Conservation (phyloP, 92 coral and sea anemone genomes). For the Parazoanthus swiftii region DNA sequence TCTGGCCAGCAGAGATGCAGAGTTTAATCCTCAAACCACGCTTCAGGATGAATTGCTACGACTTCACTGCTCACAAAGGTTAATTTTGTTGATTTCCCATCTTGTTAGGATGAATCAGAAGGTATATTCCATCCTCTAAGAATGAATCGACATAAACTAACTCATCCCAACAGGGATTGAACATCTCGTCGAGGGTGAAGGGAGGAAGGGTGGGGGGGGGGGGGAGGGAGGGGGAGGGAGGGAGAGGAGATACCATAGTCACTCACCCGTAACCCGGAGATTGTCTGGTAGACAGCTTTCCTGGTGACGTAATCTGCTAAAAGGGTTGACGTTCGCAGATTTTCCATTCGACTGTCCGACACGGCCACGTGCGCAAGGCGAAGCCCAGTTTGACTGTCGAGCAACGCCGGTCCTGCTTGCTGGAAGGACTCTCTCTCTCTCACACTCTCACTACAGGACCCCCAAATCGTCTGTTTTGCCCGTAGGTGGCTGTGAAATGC, state of each 20-base stretch:
- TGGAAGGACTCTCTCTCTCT: conserved; percentile 30
- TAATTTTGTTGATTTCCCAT: conserved; percentile 11
- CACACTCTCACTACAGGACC: conserved; percentile 28
- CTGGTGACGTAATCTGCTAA: conserved; percentile 37
- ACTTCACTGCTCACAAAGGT: conserved; percentile 14
- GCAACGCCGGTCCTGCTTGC: conserved; percentile 33
- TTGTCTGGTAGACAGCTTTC: conserved; percentile 31
- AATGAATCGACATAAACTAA: conserved; percentile 11
- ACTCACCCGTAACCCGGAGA: conserved; percentile 32
- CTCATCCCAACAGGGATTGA: conserved; percentile 15
- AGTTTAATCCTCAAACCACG: conserved; percentile 13
- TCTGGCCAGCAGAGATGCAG: conserved; percentile 16
- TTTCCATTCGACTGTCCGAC: conserved; percentile 33
- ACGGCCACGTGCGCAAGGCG: conserved; percentile 26
- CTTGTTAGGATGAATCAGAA: conserved; percentile 13
- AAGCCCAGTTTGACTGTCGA: conserved; percentile 20
- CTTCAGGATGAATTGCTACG: conserved; percentile 14
- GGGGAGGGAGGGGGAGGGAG: too few species aligned
- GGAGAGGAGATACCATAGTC: not conserved
- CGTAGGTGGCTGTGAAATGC: conserved; percentile 29
- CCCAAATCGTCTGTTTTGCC: conserved; percentile 21
- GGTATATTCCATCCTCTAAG: conserved; percentile 13
- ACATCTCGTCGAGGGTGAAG: conserved; percentile 13
- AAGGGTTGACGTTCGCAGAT: conserved; percentile 33
- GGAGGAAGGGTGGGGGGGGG: conserved; percentile 13